These are phyloP conservation scores for Ctenopoma kingsleyae DNA, from an alignment of 2,797 vertebrate genomes.

Conservation along the genomic window DNA sequence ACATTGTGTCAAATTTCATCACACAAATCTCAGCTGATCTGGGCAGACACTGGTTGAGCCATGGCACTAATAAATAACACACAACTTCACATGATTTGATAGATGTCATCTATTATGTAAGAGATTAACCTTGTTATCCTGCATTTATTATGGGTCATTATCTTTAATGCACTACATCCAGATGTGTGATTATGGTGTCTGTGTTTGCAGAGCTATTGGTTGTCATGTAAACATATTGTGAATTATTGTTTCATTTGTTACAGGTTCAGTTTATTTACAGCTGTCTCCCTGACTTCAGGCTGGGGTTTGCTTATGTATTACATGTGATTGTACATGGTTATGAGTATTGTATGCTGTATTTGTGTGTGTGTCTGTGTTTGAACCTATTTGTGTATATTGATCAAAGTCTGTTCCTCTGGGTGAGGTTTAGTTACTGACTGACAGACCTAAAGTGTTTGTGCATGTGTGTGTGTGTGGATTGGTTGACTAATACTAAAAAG, in stretches of 20 bases:
- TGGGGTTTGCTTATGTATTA: slow-evolving; percentile 42
- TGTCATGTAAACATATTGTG: slow-evolving; percentile 44
- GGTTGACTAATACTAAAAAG: slow-evolving; percentile 7
- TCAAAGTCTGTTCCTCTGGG: slow-evolving; percentile 74
- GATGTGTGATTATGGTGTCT: slow-evolving; percentile 30
- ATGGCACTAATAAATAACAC: slow-evolving; percentile 14
- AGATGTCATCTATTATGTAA: slow-evolving; percentile 68
- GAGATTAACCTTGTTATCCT: slow-evolving; percentile 38
- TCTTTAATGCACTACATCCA: slow-evolving; percentile 55
- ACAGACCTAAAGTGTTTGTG: slow-evolving; percentile 45
- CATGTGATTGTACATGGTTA: slow-evolving; percentile 51
- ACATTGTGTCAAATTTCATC: slow-evolving; percentile 7
- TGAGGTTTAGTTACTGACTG: slow-evolving; percentile 69
- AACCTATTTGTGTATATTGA: slow-evolving; percentile 52
- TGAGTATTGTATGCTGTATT: slow-evolving; percentile 48
- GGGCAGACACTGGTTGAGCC: not conserved
- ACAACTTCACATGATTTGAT: slow-evolving; percentile 41
- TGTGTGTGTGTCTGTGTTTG: slow-evolving; percentile 16
- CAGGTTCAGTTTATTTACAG: slow-evolving; percentile 10
- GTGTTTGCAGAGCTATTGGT: slow-evolving; percentile 45
- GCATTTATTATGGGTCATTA: slow-evolving; percentile 71
- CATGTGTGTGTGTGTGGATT: slow-evolving; percentile 8
- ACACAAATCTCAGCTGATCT: not conserved
- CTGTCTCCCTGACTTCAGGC: slow-evolving; percentile 28
- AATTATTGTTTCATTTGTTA: slow-evolving; percentile 41